A percentile compares a stretch with the other conserved stretches of the same genome.
phyloP scores from a whole-genome alignment of 2,113 vertebrate genomes.

The Epinephelus moara region DNA sequence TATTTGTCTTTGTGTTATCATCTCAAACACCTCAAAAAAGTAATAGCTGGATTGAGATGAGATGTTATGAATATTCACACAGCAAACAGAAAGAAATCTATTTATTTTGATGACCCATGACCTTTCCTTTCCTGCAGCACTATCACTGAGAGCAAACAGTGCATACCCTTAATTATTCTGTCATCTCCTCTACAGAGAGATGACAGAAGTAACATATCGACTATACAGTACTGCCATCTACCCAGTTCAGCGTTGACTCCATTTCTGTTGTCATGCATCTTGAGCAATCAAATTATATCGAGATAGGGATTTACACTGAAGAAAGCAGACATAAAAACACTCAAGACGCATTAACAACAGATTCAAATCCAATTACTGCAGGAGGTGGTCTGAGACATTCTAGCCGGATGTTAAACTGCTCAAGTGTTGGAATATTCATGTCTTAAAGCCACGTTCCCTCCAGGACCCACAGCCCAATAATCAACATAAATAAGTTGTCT shows the following conservation, averaged over 20 bases:
- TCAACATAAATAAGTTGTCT: neutral
- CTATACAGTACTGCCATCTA: neutral
- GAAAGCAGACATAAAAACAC: constrained; percentile 5
- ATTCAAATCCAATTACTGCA: constrained; percentile 15
- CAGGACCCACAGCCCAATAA: neutral
- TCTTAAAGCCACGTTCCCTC: neutral
- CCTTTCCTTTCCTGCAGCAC: constrained; percentile 30
- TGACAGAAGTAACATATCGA: constrained; percentile 15
- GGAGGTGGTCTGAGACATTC: neutral
- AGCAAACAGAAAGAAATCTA: constrained; percentile 1
- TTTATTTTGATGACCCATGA: neutral
- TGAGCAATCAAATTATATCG: constrained; percentile 24
- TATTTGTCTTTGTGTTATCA: neutral
- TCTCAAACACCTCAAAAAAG: neutral
- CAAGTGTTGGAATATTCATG: neutral
- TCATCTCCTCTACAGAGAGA: neutral
- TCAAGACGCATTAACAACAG: constrained; percentile 1
- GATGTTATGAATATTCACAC: constrained; percentile 9
- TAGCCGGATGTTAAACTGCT: neutral
- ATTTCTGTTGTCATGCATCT: constrained; percentile 10
- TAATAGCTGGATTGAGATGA: neutral
- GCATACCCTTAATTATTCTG: constrained; percentile 10
- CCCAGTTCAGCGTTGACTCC: neutral
- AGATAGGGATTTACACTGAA: constrained; percentile 8
- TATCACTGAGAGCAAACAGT: constrained; percentile 10